Conservation (phyloP, 2,797 vertebrate species). For the Smutsia gigantea region DNA sequence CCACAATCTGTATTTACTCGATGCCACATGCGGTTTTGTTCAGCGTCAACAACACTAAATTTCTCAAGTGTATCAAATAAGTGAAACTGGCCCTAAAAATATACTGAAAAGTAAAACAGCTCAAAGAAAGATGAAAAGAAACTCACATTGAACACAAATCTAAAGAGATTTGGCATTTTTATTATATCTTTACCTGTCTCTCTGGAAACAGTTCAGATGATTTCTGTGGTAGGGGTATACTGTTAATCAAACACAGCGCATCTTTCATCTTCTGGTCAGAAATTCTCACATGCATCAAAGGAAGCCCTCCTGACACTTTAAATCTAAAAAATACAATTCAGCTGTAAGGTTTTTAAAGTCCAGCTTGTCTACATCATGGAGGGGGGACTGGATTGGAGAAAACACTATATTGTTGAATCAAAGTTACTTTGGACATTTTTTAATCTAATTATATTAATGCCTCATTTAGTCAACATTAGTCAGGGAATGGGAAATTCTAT, state of each 20-base stretch:
- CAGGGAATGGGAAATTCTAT: background rate
- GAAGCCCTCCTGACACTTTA: constrained; percentile 95
- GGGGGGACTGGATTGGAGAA: background rate
- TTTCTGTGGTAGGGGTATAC: constrained; percentile 91
- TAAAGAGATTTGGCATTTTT: background rate
- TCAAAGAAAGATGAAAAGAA: background rate
- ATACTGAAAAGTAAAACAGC: background rate
- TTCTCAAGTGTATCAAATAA: background rate
- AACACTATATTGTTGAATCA: background rate
- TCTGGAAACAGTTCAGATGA: constrained; percentile 84
- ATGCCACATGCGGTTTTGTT: background rate
- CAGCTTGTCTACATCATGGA: background rate
- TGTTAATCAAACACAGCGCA: constrained; percentile 90
- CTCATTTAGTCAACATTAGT: background rate
- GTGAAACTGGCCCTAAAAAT: background rate
- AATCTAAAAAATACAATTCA: constrained; percentile 87
- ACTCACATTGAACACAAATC: background rate
- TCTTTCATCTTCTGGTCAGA: constrained; percentile 95
- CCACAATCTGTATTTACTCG: background rate
- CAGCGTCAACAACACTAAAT: background rate
- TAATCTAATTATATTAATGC: background rate
- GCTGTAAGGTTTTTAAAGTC: constrained; percentile 7
- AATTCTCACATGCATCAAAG: constrained; percentile 91
- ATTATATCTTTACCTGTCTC: constrained; percentile 86
- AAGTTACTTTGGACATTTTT: background rate